Percentiles rank a stretch among this genome's conserved stretches.
Conservation (phyloP, 1,140 invertebrate species). For the Apis cerana region DNA sequence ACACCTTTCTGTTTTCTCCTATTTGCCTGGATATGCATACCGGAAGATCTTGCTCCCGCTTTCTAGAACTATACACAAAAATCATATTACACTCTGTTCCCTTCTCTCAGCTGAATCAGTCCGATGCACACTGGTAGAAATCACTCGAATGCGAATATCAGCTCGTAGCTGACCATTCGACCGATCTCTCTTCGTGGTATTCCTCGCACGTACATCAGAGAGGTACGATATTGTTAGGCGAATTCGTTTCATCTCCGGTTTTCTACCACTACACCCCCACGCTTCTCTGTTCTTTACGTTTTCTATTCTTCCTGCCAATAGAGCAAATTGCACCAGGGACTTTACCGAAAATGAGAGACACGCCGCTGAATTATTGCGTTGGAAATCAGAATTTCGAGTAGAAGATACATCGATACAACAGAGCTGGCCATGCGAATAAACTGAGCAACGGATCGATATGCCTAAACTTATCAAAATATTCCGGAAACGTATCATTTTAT, state of each 20-base stretch:
- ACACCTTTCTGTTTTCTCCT: too few species aligned
- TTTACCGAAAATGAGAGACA: not conserved
- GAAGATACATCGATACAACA: not conserved
- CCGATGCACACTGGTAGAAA: not conserved
- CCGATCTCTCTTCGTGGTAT: conserved; percentile 38
- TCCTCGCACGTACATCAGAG: conserved; percentile 61
- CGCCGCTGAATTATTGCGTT: conserved; percentile 16
- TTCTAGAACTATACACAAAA: not conserved
- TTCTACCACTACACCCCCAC: not conserved
- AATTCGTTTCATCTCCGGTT: conserved; percentile 44
- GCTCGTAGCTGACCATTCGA: conserved; percentile 21
- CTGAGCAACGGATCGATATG: not conserved
- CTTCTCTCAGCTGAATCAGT: not conserved
- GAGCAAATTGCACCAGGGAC: conserved; percentile 47
- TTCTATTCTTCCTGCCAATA: conserved; percentile 30
- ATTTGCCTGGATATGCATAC: not conserved
- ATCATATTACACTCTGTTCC: not conserved
- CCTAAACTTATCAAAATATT: too few species aligned
- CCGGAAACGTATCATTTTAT: too few species aligned
- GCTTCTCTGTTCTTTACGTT: not conserved
- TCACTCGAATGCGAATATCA: conserved; percentile 20
- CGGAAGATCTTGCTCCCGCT: too few species aligned
- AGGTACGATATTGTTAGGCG: conserved; percentile 67
- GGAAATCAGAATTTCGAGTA: not conserved
- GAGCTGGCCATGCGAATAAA: not conserved